These are phyloP conservation scores for Tupiocoris notatus DNA, from an alignment of 2,888 invertebrate species.

Conservation along the genomic window DNA sequence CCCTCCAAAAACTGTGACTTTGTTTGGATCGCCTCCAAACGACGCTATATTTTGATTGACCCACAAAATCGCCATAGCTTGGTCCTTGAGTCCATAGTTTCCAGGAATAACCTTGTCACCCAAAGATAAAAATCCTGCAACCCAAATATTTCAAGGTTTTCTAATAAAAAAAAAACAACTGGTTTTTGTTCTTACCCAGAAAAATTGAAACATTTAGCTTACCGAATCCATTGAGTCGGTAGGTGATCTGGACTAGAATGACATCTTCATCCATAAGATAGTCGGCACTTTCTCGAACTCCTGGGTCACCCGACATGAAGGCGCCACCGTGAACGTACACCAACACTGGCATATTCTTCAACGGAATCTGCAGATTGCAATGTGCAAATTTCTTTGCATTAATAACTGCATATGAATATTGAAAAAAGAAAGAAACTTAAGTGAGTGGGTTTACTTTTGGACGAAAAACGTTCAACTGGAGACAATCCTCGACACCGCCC, in stretches of 20 bases:
- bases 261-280: slow-evolving; percentile 44
- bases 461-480: slow-evolving; percentile 22
- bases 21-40: slow-evolving; percentile 9
- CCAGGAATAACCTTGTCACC: slow-evolving; percentile 2
- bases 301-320: slow-evolving; percentile 16
- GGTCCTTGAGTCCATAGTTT: slow-evolving; percentile 21
- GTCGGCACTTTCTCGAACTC: slow-evolving; percentile 9
- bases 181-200: no score
- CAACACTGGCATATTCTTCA: slow-evolving; percentile 37
- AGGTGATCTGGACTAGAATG: slow-evolving; percentile 25
- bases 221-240: slow-evolving; percentile 32
- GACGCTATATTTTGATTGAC: slow-evolving; percentile 4
- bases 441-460: slow-evolving; percentile 25
- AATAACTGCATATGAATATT: no score
- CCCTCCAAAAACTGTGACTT: slow-evolving; percentile 6
- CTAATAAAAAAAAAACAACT: no score
- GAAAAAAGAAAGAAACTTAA: no score
- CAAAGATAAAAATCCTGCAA: slow-evolving; percentile 4
- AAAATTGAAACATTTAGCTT: no score
- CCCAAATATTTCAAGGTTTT: no score
- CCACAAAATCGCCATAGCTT: slow-evolving; percentile 4
- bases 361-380: no score
- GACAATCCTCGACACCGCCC: slow-evolving; percentile 3
- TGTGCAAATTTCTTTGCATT: no score
- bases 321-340: slow-evolving; percentile 43